A percentile compares a stretch with the other conserved stretches of the same genome.
phyloP scores from a whole-genome alignment of 2,888 invertebrate genomes.

The Pachymerium ferrugineum region DNA sequence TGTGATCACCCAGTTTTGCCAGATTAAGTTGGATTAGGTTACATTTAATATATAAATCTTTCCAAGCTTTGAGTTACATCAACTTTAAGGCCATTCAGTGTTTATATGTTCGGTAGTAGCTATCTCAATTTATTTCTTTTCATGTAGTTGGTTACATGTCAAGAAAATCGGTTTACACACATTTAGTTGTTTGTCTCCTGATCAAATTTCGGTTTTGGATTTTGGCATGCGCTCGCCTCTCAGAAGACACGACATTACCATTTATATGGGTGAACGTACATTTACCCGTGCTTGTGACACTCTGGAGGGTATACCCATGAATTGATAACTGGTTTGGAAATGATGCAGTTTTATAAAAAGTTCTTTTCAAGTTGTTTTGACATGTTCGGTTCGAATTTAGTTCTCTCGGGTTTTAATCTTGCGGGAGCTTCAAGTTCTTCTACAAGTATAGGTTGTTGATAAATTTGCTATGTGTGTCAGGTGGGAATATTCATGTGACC shows the following conservation, averaged over 20 bases:
- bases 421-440: slow-evolving; percentile 17
- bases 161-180: too few species aligned
- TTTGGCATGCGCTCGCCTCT: too few species aligned
- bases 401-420: neutral
- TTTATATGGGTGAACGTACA: slow-evolving; percentile 16
- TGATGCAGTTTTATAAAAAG: neutral
- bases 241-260: neutral
- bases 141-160: too few species aligned
- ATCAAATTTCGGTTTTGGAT: too few species aligned
- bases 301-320: neutral
- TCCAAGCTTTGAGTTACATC: too few species aligned
- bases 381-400: slow-evolving; percentile 5
- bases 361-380: slow-evolving; percentile 23
- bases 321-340: neutral
- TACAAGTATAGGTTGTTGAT: neutral
- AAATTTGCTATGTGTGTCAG: neutral
- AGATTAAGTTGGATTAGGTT: too few species aligned
- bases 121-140: too few species aligned
- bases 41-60: too few species aligned
- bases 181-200: too few species aligned
- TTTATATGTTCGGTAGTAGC: too few species aligned
- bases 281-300: neutral
- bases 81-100: too few species aligned
- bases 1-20: too few species aligned
- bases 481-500: slow-evolving; percentile 25